Base-by-base conservation (phyloP, 2,113 vertebrate species). In the Chaetodon trifascialis region DNA sequence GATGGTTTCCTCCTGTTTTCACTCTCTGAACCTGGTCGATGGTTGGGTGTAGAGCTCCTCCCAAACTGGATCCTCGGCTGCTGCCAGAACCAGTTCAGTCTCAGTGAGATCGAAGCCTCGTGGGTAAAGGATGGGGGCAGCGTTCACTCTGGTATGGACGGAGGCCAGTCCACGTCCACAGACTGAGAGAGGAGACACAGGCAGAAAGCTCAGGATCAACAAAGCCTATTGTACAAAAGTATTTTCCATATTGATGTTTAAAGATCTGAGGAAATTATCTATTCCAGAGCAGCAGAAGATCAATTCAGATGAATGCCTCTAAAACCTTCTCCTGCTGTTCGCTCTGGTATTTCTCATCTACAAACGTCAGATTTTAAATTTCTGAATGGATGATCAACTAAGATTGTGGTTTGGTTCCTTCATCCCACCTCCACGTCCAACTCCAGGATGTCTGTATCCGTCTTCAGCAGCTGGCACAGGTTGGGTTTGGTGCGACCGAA, bases 121-220 rank as follows among this genome's bases (percentile, higher is more conserved):
- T 40, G 3, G 64, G 14, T 5, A 2, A 51, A 14, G 47, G 78
- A 5, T 17, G 0, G 59, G 66, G n/a, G 25, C 11, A 4, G 30
- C 49, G 0, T 25, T 94, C 93, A 97, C 80, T 98, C 95, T 21
- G 95, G 95, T 76, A 99, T 88, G 59, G 94, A 73, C 34, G 98
- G 98, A 34, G 98, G 98, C 98, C 98, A 99, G 92, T 99, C 97
- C 85, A 97, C 96, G 7, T 99, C 97, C 36, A 99, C 98, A 49
- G 98, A 99, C 98, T 99, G 87, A 52, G 46, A 30, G 0, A 72
- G 51, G 19, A 74, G 52, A 66, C 49, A 56, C 5, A 51, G 3
- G 71, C 51, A 42, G 4, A 5, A 7, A 38, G 30, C 5, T 8
- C 5, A 8, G 38, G 38, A 40, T 40, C 38, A 44, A 7, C 49